Percentiles rank a stretch among this genome's conserved stretches.
These are phyloP conservation scores for Entomobrya proxima DNA, from an alignment of 2,888 invertebrate species.

Conservation along the genomic window DNA sequence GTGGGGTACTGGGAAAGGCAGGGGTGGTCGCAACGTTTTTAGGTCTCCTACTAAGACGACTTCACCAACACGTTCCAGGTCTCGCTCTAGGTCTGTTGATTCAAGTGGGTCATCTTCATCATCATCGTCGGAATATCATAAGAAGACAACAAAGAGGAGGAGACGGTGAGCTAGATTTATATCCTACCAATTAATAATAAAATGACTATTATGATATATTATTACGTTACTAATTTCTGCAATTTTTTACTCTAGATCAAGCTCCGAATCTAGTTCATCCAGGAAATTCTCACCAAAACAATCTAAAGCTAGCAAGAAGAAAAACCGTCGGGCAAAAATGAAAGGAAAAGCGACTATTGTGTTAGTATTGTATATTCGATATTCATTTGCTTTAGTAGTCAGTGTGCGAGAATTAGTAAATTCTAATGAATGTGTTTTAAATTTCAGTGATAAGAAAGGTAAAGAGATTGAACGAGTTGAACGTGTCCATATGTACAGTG, in stretches of 20 bases:
- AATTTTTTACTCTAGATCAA: constrained; percentile 53
- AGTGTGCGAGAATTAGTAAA: background rate
- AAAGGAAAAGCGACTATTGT: constrained; percentile 29
- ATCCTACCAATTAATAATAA: background rate
- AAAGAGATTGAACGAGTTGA: constrained; percentile 52
- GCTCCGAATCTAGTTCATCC: constrained; percentile 61
- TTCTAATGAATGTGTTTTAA: background rate
- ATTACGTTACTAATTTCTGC: background rate
- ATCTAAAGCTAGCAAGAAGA: constrained; percentile 51
- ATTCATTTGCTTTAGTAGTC: background rate
- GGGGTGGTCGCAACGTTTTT: constrained; percentile 74
- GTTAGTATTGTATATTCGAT: constrained; percentile 40
- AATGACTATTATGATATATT: background rate
- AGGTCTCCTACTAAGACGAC: constrained; percentile 69
- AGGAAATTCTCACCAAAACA: constrained; percentile 55
- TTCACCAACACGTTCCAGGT: constrained; percentile 72
- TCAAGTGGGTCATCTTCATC: constrained; percentile 72
- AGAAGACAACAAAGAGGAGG: constrained; percentile 69
- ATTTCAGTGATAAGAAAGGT: constrained; percentile 67
- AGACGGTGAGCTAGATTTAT: constrained; percentile 64
- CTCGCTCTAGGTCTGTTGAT: constrained; percentile 77
- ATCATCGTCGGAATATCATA: constrained; percentile 69
- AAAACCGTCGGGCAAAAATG: constrained; percentile 57
- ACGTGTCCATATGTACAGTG: constrained; percentile 73
- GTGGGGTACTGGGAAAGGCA: constrained; percentile 63